Conservation (phyloP, 2,888 invertebrate genomes). For the Mamestra brassicae region DNA sequence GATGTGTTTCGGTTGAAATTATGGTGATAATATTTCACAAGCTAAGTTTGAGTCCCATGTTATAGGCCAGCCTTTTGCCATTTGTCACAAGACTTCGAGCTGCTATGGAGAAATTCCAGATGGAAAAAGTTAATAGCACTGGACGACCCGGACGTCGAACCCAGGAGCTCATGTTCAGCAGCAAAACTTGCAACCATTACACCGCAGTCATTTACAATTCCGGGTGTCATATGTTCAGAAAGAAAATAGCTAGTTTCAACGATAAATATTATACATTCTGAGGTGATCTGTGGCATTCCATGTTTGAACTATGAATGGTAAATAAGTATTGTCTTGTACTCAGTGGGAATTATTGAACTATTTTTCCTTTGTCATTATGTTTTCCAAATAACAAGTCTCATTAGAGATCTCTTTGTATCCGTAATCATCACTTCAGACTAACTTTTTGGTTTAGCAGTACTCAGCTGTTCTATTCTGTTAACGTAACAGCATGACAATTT, state of each 20-base stretch:
- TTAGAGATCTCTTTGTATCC: background rate
- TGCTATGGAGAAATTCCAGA: too few species aligned
- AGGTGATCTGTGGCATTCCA: background rate
- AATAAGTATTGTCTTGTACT: background rate
- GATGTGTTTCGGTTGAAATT: too few species aligned
- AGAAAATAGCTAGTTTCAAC: background rate
- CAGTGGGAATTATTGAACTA: background rate
- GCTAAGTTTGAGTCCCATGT: too few species aligned
- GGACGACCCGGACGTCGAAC: background rate
- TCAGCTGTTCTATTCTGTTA: too few species aligned
- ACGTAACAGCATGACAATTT: too few species aligned
- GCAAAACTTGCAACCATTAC: too few species aligned
- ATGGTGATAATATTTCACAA: too few species aligned
- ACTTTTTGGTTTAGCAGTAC: too few species aligned
- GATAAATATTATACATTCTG: constrained; percentile 17
- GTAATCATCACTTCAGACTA: too few species aligned
- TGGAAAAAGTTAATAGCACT: background rate
- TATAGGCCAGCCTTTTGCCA: too few species aligned
- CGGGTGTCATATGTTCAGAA: constrained; percentile 9
- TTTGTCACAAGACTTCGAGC: too few species aligned
- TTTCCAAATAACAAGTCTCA: background rate
- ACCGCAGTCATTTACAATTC: constrained; percentile 7
- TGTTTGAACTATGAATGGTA: background rate
- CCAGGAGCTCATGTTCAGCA: too few species aligned
- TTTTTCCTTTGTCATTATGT: background rate